Conservation (phyloP, 2,888 invertebrate species). For the Stenurella melanura region DNA sequence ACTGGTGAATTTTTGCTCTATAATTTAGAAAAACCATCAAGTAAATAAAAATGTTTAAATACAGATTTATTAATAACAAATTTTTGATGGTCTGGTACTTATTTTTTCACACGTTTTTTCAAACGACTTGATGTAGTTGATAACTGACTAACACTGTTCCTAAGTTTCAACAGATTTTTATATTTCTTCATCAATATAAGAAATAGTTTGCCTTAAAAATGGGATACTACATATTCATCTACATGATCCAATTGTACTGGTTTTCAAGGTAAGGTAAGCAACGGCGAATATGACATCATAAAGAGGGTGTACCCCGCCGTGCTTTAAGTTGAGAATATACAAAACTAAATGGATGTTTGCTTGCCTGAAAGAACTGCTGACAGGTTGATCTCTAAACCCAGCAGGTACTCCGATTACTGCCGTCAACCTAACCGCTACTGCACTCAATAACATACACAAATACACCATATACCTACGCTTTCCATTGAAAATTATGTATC, state of each 20-base stretch:
- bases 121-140: too few relatives aligned
- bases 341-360: conserved; percentile 68
- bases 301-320: conserved; percentile 63
- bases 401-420: conserved; percentile 63
- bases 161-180: background rate
- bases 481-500: conserved; percentile 38
- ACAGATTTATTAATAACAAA: too few relatives aligned
- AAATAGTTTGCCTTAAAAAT: conserved; percentile 12
- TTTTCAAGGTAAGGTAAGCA: conserved; percentile 27
- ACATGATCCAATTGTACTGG: conserved; percentile 25
- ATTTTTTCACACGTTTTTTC: too few relatives aligned
- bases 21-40: too few relatives aligned
- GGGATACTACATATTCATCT: conserved; percentile 13
- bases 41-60: too few relatives aligned
- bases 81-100: too few relatives aligned
- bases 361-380: conserved; percentile 65
- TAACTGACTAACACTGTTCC: background rate
- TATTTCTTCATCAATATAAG: background rate
- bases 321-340: conserved; percentile 64
- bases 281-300: conserved; percentile 56
- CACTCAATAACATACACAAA: conserved; percentile 45
- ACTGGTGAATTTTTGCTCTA: too few relatives aligned
- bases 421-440: conserved; percentile 60
- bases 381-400: conserved; percentile 67
- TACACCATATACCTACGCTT: conserved; percentile 30